These are phyloP conservation scores for Hydroisotoma schaefferi DNA, from an alignment of 2,888 invertebrate genomes.

Conservation along the genomic window DNA sequence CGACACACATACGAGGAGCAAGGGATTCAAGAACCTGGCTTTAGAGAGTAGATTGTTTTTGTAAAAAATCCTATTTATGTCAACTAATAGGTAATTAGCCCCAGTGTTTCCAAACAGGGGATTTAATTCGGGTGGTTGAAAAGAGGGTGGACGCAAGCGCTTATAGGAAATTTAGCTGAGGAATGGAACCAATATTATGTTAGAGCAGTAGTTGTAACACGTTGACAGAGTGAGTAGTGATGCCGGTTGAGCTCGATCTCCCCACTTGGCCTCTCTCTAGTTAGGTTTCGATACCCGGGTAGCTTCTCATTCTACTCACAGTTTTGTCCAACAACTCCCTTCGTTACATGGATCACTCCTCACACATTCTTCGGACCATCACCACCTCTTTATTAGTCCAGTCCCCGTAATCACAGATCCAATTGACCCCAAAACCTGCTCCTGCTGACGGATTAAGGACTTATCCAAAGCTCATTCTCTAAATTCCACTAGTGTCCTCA, in stretches of 20 bases:
- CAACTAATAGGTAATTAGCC: neutral
- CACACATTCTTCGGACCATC: no score
- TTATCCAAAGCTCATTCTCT: no score
- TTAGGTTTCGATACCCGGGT: neutral
- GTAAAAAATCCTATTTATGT: neutral
- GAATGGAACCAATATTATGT: slow-evolving; percentile 15
- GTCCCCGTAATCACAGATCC: no score
- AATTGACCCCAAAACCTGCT: no score
- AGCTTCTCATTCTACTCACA: no score
- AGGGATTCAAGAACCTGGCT: slow-evolving; percentile 37
- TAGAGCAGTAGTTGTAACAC: slow-evolving; percentile 42
- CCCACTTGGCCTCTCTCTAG: neutral
- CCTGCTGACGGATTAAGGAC: no score
- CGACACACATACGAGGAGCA: no score
- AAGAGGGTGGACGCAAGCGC: slow-evolving; percentile 4
- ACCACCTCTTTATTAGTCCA: no score
- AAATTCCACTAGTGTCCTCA: no score
- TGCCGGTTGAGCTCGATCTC: slow-evolving; percentile 4
- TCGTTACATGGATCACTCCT: no score
- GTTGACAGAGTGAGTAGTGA: slow-evolving; percentile 38
- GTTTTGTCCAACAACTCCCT: no score
- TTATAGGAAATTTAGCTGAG: slow-evolving; percentile 4
- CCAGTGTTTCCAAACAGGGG: neutral
- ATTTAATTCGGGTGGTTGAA: slow-evolving; percentile 1
- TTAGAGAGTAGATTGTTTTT: neutral